Evolutionary conservation across 2,113 vertebrate genomes (phyloP).

Genomic region (Sinosuthora webbiana): DNA sequence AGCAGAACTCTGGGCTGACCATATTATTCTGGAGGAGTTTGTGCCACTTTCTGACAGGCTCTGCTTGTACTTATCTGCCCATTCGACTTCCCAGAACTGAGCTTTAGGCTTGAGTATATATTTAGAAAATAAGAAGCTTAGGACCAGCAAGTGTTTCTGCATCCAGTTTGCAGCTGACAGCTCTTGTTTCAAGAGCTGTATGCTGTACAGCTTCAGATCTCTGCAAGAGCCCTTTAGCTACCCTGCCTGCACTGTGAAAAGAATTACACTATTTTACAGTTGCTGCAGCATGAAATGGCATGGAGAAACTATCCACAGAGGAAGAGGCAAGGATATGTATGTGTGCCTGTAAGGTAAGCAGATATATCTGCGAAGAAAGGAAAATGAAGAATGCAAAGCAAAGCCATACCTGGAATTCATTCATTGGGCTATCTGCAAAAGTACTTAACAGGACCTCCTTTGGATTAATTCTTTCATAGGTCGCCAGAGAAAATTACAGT

Average conservation of each 20-base stretch:
- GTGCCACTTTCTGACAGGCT: neutral
- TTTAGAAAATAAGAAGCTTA: neutral
- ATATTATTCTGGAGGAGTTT: neutral
- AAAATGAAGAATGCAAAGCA: neutral
- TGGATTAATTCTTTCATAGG: slow-evolving; percentile 28
- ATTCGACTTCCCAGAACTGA: neutral
- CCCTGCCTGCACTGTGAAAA: neutral
- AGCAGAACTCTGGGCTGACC: neutral
- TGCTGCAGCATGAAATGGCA: neutral
- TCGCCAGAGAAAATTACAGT: slow-evolving; percentile 25
- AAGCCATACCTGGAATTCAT: slow-evolving; percentile 43
- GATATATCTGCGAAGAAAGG: neutral
- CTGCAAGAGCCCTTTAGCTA: neutral
- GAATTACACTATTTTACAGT: neutral
- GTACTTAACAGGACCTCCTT: slow-evolving; percentile 37
- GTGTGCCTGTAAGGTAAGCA: neutral
- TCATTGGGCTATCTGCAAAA: slow-evolving; percentile 26
- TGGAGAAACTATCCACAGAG: neutral
- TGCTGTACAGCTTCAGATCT: neutral
- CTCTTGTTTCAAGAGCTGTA: neutral
- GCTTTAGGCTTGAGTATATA: neutral
- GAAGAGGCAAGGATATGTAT: neutral
- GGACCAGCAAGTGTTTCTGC: neutral
- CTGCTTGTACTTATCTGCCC: neutral
- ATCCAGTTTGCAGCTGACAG: neutral